These are phyloP conservation scores for Orestias chungarensis DNA, from an alignment of 2,797 vertebrate genomes.

Conservation along the genomic window DNA sequence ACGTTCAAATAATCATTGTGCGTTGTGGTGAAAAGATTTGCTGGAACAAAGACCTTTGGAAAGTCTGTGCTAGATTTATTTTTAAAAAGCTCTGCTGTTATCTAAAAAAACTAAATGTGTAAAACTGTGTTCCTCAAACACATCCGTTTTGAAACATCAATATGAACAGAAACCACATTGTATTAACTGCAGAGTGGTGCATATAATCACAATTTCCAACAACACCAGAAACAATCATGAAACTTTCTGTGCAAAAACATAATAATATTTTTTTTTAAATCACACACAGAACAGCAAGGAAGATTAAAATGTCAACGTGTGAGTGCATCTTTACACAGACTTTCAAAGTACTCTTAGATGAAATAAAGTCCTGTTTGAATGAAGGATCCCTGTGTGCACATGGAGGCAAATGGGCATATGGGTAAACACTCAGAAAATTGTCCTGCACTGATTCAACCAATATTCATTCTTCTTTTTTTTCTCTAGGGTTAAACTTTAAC, in stretches of 20 bases:
- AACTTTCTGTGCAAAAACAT: not conserved
- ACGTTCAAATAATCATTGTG: not conserved
- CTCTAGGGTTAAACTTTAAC: not conserved
- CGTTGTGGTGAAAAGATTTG: not conserved
- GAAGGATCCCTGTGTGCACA: not conserved
- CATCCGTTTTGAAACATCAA: too few species aligned
- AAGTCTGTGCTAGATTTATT: not conserved
- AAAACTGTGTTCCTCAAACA: too few species aligned
- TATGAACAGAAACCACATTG: not conserved
- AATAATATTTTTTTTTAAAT: not conserved
- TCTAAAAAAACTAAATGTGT: too few species aligned
- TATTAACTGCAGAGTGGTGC: not conserved
- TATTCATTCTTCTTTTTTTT: not conserved
- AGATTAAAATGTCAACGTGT: not conserved
- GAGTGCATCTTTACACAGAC: not conserved
- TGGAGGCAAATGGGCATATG: not conserved
- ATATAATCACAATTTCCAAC: not conserved
- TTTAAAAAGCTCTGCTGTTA: not conserved
- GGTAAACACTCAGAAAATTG: not conserved
- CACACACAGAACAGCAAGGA: not conserved
- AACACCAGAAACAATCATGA: not conserved
- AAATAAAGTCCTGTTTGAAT: not conserved
- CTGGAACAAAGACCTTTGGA: not conserved
- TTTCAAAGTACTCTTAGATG: not conserved
- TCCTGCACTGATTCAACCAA: not conserved